Percentiles rank a stretch among this genome's conserved stretches.
Conservation (phyloP, 2,113 vertebrate genomes). For the Ciconia boyciana region DNA sequence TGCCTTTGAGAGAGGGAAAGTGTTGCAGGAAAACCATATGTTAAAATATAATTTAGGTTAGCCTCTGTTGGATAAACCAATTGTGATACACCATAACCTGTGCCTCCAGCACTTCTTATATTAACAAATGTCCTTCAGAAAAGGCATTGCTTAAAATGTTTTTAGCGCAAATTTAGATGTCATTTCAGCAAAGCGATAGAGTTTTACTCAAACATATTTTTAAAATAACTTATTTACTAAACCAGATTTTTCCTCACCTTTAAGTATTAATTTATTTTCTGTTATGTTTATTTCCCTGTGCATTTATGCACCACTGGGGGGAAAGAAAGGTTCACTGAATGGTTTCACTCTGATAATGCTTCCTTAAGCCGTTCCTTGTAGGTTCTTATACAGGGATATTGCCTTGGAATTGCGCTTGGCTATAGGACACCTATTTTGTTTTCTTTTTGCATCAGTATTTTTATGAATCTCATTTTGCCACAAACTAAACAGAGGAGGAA, state of each 20-base stretch:
- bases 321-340: neutral
- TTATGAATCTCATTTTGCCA: neutral
- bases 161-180: neutral
- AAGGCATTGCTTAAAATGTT: neutral
- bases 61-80: neutral
- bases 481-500: neutral
- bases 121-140: neutral
- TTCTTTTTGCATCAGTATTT: neutral
- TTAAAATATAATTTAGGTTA: neutral
- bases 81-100: rapidly evolving
- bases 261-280: neutral
- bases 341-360: neutral
- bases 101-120: neutral
- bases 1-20: neutral
- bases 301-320: rapidly evolving
- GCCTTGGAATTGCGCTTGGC: neutral
- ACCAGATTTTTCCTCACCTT: neutral
- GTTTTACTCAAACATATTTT: neutral
- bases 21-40: neutral
- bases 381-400: neutral
- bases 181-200: neutral
- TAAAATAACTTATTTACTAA: neutral
- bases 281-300: neutral
- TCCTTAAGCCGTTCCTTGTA: neutral
- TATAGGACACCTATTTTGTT: neutral